Evolutionary conservation across 1,140 invertebrate species (phyloP), one percentile per base, ranked within the genome.

Genomic region (Polypedilum pembai): DNA sequence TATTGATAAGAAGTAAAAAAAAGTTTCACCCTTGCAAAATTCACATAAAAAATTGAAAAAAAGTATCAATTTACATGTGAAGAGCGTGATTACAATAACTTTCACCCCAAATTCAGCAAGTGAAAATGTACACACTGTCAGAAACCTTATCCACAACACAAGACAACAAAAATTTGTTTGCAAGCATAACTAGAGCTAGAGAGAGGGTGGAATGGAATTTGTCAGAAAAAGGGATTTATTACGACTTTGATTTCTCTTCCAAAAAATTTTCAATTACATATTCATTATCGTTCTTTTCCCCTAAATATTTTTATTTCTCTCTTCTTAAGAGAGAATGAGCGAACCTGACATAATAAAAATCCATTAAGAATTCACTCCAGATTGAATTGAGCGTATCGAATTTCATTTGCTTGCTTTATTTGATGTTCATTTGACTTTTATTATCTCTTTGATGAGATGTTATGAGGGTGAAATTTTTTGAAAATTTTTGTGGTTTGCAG

Each of bases 351-450:
- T 69, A 69, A 69, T 69, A 69, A 69, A 69, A 69, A 69, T 69
- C 65, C 65, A 69, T 69, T 69, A 69, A 69, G 8, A 20, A 20
- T 56, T n/a, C n/a, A 12, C n/a, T 56, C 45, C 10, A 20, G 8
- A 69, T 69, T 69, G 65, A 69, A 69, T 69, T 69, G 65, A 69
- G 65, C 65, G 65, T 69, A 69, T 69, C 65, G 20, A 69, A 69
- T 69, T 69, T 69, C 65, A 69, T n/a, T 69, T 69, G 45, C 24
- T 33, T 33, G 24, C 24, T 33, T 33, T 33, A 33, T 69, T 18
- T 69, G 65, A 69, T 69, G 65, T 69, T 69, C 65, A 69, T 69
- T 69, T 69, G 65, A 69, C 65, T 69, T 69, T 69, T 56, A 56
- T 56, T 56, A 56, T n/a, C 12, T 12, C n/a, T n/a, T n/a, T 56